Conservation (phyloP, 37 sponge, comb jelly and placozoan species). For the Ephydatia muelleri region DNA sequence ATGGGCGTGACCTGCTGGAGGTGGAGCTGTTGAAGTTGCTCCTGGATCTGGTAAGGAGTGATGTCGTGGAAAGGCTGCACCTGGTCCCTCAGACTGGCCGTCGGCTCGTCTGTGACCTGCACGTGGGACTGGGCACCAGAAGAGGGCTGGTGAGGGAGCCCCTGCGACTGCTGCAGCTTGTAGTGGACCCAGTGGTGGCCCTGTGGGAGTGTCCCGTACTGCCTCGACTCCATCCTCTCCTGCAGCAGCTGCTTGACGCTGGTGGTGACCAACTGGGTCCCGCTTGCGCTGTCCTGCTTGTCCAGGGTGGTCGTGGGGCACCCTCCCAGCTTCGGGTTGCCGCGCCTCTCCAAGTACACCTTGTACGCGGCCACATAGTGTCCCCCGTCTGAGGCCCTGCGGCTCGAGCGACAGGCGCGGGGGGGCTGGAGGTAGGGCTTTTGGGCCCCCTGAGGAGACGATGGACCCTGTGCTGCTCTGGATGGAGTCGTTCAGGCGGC, state of each 20-base stretch:
- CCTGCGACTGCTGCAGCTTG: conserved; percentile 25
- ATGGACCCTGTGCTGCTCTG: conserved; percentile 37
- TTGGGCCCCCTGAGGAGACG: background rate
- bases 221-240: conserved; percentile 23
- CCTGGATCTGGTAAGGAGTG: conserved; percentile 56
- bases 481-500: background rate
- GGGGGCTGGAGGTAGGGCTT: conserved; percentile 8
- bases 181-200: conserved; percentile 39
- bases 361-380: conserved; percentile 41
- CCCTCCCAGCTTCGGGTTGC: conserved; percentile 15
- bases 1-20: conserved; percentile 30
- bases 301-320: conserved; percentile 5
- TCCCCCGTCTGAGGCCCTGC: conserved; percentile 61
- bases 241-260: conserved; percentile 43
- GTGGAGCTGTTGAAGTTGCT: conserved; percentile 68
- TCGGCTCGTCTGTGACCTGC: background rate
- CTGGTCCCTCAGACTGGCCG: conserved; percentile 48
- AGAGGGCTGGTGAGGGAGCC: background rate
- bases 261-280: background rate
- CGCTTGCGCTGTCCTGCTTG: background rate
- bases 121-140: too few relatives aligned
- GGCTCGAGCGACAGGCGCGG: conserved; percentile 4
- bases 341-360: conserved; percentile 41
- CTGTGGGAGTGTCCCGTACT: conserved; percentile 10
- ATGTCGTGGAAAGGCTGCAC: conserved; percentile 63